Base-by-base conservation (phyloP, 2,113 vertebrate species). In the Gambusia affinis region DNA sequence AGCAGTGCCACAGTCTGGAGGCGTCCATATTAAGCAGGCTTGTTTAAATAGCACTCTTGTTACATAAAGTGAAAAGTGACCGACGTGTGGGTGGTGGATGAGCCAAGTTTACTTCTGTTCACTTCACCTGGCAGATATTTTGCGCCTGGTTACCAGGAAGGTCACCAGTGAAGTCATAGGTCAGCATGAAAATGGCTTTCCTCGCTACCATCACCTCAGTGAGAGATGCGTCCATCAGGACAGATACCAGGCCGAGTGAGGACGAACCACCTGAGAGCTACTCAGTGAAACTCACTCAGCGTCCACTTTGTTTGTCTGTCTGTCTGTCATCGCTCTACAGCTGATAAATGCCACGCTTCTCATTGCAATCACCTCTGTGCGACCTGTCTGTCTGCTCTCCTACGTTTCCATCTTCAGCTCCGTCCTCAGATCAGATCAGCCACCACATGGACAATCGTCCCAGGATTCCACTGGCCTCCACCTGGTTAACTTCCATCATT, bases 1-100 rank as follows among this genome's bases (percentile, higher is more conserved):
- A 73, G 84, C 68, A 62, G 82, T 72, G 78, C 57, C 65, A 79
- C 67, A 72, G 76, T 84, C 72, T 44, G 88, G 88, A 75, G 87
- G 87, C 63, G 77, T 85, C 81, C 83, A 80, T 84, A 84, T 72
- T 85, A 81, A 92, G 61, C 77, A 84, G 85, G 67, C 76, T 35
- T 39, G 12, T 69, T 65, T 64, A 3, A 10, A 39, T 74, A 70
- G 64, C 57, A 33, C 29, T 35, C 22, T 60, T 63, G 78, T 28
- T 73, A 60, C 66, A 82, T 72, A 67, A 85, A 81, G 70, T 68
- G 72, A 60, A 82, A 63, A 83, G 81, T 75, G n/a, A 51, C 69
- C 10, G 1, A 79, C 35, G 69, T 27, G 87, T 87, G 79, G 89
- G 83, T 51, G 88, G 85, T 28, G 47, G 67, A 66, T 64, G 80